Percentiles rank a stretch among this genome's conserved stretches.
Evolutionary conservation across 2,797 vertebrate species (phyloP).

Genomic region (Gastrophryne carolinensis): DNA sequence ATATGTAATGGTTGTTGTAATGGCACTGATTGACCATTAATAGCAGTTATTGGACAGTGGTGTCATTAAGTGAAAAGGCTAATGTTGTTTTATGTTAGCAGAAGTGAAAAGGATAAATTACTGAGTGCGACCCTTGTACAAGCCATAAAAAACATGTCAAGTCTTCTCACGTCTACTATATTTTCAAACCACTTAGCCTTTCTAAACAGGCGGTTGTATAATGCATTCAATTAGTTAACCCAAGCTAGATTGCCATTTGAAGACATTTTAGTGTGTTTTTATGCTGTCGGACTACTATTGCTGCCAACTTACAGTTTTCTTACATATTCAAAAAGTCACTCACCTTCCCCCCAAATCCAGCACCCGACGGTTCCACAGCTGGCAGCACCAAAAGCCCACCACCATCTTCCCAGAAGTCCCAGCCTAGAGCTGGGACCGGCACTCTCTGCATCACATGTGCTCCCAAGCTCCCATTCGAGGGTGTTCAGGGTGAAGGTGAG

Average conservation of each 20-base stretch:
- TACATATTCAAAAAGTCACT: no score
- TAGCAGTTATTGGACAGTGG: constrained; percentile 55
- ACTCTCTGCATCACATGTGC: no score
- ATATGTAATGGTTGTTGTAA: constrained; percentile 48
- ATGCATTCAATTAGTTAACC: neutral
- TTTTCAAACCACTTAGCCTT: constrained; percentile 43
- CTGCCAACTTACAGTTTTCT: no score
- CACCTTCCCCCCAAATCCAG: no score
- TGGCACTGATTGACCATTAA: constrained; percentile 58
- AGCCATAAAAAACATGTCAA: constrained; percentile 31
- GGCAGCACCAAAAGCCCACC: no score
- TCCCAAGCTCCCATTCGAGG: no score
- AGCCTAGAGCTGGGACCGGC: no score
- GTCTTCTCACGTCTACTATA: constrained; percentile 11
- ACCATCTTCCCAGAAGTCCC: no score
- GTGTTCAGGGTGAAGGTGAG: no score
- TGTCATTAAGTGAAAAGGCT: constrained; percentile 56
- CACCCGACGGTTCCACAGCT: no score
- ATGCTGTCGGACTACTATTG: no score
- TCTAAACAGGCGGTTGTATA: constrained; percentile 15
- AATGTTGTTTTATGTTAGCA: constrained; percentile 51
- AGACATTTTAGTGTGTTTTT: neutral
- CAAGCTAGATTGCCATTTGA: neutral
- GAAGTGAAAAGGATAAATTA: constrained; percentile 47
- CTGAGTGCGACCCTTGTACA: constrained; percentile 31